Evolutionary conservation across 2,113 vertebrate genomes (phyloP).

Genomic region (Struthidea cinerea): DNA sequence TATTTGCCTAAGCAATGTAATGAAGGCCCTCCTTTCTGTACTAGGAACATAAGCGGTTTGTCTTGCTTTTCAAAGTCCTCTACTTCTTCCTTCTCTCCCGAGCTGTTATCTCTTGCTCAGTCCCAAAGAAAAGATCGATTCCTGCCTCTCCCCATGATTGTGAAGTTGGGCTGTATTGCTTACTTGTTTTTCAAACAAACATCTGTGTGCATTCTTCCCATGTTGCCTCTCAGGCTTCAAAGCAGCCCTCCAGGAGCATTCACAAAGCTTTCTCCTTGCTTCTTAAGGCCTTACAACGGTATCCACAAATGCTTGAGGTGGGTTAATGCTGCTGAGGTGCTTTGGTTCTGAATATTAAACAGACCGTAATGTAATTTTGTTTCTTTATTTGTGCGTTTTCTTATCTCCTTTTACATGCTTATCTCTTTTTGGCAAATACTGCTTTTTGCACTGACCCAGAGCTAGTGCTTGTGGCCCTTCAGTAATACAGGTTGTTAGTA

Average conservation of each 20-base stretch:
- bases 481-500: background rate
- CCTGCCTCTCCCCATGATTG: background rate
- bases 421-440: background rate
- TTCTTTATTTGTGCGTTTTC: background rate
- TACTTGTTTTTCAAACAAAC: background rate
- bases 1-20: background rate
- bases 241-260: background rate
- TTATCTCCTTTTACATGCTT: background rate
- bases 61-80: background rate
- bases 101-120: background rate
- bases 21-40: background rate
- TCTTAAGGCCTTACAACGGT: background rate
- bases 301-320: background rate
- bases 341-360: background rate
- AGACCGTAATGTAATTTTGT: background rate
- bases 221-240: constrained; percentile 2
- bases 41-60: background rate
- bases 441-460: background rate
- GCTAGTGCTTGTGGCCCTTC: background rate
- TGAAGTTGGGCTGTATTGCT: background rate
- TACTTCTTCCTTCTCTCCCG: background rate
- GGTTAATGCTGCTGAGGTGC: background rate
- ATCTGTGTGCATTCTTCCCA: background rate
- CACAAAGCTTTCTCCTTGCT: background rate
- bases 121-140: background rate